Percentiles rank a stretch among this genome's conserved stretches.
These are phyloP conservation scores for Agriopis marginaria DNA, from an alignment of 2,888 invertebrate genomes.

Conservation along the genomic window DNA sequence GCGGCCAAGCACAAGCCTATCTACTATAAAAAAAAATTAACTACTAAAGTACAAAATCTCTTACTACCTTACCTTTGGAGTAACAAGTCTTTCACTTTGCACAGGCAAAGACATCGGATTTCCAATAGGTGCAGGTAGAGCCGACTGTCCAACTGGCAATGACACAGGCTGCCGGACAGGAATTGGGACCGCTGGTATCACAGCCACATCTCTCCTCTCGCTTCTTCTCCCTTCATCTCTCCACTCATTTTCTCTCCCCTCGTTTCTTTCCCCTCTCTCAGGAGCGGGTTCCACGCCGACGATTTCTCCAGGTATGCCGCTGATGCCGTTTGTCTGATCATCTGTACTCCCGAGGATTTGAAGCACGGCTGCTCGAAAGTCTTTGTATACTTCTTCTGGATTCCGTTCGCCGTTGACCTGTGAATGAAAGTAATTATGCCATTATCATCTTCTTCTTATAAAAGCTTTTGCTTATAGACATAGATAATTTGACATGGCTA, in stretches of 20 bases:
- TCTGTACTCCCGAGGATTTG: conserved; percentile 91
- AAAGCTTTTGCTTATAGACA: too few relatives aligned
- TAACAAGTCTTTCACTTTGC: conserved; percentile 56
- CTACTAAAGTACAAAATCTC: neutral
- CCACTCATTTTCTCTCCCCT: conserved; percentile 43
- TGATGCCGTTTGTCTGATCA: conserved; percentile 88
- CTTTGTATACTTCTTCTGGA: conserved; percentile 94
- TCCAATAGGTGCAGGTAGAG: conserved; percentile 35
- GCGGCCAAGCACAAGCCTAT: too few relatives aligned
- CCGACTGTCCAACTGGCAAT: conserved; percentile 13
- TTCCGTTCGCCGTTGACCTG: conserved; percentile 96
- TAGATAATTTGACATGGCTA: too few relatives aligned
- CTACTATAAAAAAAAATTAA: too few relatives aligned
- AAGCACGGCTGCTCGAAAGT: conserved; percentile 92
- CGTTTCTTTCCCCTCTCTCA: conserved; percentile 41
- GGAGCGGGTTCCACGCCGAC: conserved; percentile 87
- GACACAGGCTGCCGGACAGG: conserved; percentile 38
- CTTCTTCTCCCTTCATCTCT: conserved; percentile 42
- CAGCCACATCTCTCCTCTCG: conserved; percentile 40
- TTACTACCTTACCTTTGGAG: conserved; percentile 63
- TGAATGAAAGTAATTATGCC: conserved; percentile 11
- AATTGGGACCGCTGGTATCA: conserved; percentile 41
- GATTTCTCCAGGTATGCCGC: conserved; percentile 88
- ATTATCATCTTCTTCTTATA: neutral
- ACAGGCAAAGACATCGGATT: conserved; percentile 42